A percentile compares a stretch with the other conserved stretches of the same genome.
phyloP scores from a whole-genome alignment of 2,797 vertebrate genomes.

The Lateolabrax maculatus region DNA sequence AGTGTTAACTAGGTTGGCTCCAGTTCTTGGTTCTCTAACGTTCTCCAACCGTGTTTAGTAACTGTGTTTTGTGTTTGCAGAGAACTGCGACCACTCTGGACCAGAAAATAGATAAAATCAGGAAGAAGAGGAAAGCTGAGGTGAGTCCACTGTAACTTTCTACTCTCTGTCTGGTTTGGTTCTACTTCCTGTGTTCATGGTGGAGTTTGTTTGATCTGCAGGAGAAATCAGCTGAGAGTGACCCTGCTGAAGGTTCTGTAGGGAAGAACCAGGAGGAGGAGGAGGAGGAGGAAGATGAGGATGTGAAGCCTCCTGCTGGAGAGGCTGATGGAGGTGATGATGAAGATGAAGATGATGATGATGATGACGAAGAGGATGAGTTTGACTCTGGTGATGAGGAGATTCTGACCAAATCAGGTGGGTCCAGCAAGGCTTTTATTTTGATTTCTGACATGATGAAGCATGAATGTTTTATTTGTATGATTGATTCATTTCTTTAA shows the following conservation, averaged over 20 bases:
- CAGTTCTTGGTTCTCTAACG: background rate
- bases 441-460: background rate
- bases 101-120: slow-evolving; percentile 95
- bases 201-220: slow-evolving; percentile 53
- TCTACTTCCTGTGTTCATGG: background rate
- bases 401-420: slow-evolving; percentile 93
- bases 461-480: background rate
- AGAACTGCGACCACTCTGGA: slow-evolving; percentile 92
- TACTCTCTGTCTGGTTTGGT: background rate
- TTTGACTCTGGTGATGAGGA: slow-evolving; percentile 90
- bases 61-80: slow-evolving; percentile 73
- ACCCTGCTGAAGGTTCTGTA: slow-evolving; percentile 59
- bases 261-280: slow-evolving; percentile 52
- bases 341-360: slow-evolving; percentile 69
- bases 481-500: background rate
- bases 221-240: slow-evolving; percentile 84
- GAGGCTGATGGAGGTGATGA: slow-evolving; percentile 25
- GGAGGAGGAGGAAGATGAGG: slow-evolving; percentile 66
- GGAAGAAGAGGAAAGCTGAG: slow-evolving; percentile 92
- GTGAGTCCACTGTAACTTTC: slow-evolving; percentile 72
- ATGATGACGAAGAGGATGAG: slow-evolving; percentile 75
- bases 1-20: no score
- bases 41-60: background rate
- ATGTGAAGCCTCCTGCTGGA: slow-evolving; percentile 33
- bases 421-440: slow-evolving; percentile 23